Base-by-base conservation (phyloP, 2,888 invertebrate species). In the Phaonia tiefii region DNA sequence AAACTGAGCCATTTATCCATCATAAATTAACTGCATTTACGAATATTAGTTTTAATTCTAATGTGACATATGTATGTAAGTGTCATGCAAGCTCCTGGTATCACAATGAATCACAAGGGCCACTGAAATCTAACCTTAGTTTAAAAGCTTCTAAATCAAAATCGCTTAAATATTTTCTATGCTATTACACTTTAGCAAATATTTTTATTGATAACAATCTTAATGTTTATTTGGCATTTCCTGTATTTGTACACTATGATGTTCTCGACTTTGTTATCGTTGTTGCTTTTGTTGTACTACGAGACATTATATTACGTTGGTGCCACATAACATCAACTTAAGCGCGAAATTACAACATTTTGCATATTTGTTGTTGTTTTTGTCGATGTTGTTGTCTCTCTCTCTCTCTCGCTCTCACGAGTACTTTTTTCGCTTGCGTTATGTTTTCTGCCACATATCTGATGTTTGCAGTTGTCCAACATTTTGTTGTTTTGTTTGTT, bases 221-320 rank as follows among this genome's bases (percentile, higher is more conserved):
- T 78, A 75, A 80, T 75, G 71, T 69, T 75, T 72, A 80, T 80
- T 83, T 75, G 78, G 80, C 78, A 80, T 83, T 83, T 82, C 82
- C 82, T 80, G 82, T 77, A 72, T 75, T 56, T 75, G 25, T 54
- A 69, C 25, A 17, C 51, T 22, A 13, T 49, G 46, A 46, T 46
- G 46, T 13, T 4, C 42, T 49, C 20, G 49, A 8, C 17, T 31
- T 17, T 25, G 67, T 44, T 46, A n/a, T 42, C 56, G 44, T 67
- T 54, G 54, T 44, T 70, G 63, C 11, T 65, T 37, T 13, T 70
- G 46, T 65, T 71, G 70, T 42, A 39, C 22, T 37, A 39, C 37
- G 20, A 15, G 66, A 31, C 67, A 58, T 67, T 63, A 65, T 75
- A 56, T 75, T 79, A 60, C 46, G 49, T 44, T 51, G 56, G 71